phyloP scores from a whole-genome alignment of 2,888 invertebrate species.

The Lissocephala sabroskyi region DNA sequence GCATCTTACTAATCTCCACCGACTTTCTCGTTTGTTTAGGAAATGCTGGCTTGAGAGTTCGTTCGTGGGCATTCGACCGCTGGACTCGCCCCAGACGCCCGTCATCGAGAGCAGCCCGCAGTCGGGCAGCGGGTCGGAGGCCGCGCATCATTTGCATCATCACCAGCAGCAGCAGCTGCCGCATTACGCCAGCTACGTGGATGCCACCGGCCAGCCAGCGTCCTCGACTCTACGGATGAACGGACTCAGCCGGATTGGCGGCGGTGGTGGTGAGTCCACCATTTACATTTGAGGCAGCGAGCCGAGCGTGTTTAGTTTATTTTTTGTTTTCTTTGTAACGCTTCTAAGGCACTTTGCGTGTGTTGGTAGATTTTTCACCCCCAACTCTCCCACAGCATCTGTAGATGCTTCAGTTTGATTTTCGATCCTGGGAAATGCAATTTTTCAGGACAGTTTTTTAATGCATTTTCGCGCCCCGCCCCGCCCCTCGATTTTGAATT shows the following conservation, averaged over 20 bases:
- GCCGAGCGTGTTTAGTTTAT: not conserved
- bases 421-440: conserved; percentile 16
- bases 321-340: conserved; percentile 19
- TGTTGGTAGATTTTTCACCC: no score
- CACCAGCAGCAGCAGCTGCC: conserved; percentile 28
- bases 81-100: conserved; percentile 90
- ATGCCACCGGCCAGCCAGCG: conserved; percentile 18
- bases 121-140: conserved; percentile 40
- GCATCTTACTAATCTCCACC: not conserved
- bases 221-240: conserved; percentile 69
- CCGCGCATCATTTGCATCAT: conserved; percentile 44
- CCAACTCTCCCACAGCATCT: no score
- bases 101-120: conserved; percentile 74
- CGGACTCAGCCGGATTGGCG: conserved; percentile 68
- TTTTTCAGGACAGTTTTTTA: no score
- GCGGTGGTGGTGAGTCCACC: conserved; percentile 74
- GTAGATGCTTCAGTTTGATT: no score
- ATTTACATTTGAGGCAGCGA: conserved; percentile 54
- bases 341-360: no score
- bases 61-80: conserved; percentile 88
- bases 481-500: conserved; percentile 23
- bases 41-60: conserved; percentile 94
- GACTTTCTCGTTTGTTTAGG: conserved; percentile 35
- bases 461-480: no score
- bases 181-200: conserved; percentile 21